Evolutionary conservation across 2,888 invertebrate species (phyloP), one percentile per base, ranked within the genome.

Genomic region (Acleris holmiana): DNA sequence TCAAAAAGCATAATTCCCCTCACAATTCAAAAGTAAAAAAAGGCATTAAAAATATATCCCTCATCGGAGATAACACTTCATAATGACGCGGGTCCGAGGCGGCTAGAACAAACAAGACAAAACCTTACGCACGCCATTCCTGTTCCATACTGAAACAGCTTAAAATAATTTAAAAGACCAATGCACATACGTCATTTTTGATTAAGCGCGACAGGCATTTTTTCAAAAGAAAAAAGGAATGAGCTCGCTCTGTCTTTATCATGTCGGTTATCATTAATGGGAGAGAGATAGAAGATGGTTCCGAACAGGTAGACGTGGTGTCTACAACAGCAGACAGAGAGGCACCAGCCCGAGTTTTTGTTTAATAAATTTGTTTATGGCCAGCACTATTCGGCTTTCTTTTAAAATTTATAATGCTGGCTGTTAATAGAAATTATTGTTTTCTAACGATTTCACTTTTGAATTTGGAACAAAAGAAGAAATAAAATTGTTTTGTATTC

Each of bases 81-180:
- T 91, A 91, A 90, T 91, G 91, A 91, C 86, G 83, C 85, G 89
- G 91, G 90, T 89, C 88, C 85, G 84, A 75, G 84, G 90, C 91
- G 91, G 91, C 84, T 91, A 91, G 91, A 91, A 91, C 91, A 92
- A 92, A 92, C 89, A 92, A 44, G 44, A 44, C 44, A 44, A 44
- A 44, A 77, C 76, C 80, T 80, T 72, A 79, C 82, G 76, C 77
- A 72, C 77, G 80, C 83, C 80, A 83, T 81, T 70, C 80, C 15
- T 3, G 15, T 1, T 8, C 40, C 2, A n/a, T n/a, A 7, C n/a
- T 8, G 21, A 64, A 62, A 64, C 18, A n/a, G 25, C 48, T 1
- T 17, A 29, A n/a, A 3, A 4, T 1, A 15, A 19, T 13, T 21
- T 2, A 2, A n/a, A 44, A 48, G 17, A 8, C 7, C 29, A 23